Evolutionary conservation across 2,888 invertebrate species (phyloP), one percentile per base, ranked within the genome.

Genomic region (Sipunculus nudus): DNA sequence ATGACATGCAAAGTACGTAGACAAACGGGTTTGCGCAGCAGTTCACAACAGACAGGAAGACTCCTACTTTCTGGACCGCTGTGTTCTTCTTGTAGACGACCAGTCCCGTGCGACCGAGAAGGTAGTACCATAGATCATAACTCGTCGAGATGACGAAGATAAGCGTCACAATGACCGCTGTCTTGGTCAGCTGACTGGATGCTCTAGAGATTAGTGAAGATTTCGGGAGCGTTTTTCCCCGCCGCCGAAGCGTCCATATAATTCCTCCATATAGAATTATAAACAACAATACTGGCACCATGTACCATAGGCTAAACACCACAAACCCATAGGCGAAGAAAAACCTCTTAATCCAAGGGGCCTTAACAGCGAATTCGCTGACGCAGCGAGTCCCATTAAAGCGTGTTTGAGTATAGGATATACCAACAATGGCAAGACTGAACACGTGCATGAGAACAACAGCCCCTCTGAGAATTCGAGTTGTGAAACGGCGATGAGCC

Each of bases 71-170:
- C 28, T 46, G 46, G 16, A 46, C n/a, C 10, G 31, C 29, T 2
- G 26, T n/a, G 46, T 46, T 46, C 46, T 46, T 46, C 29, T 29
- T 19, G 28, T 46, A 46, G 46, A 19, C 4, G 2, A 46, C 46
- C 6, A 25, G n/a, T 10, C 46, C 46, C 13, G 28, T 19, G 6
- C 28, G 21, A 26, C 46, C 46, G 4, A 46, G 46, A 19, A 46
- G 46, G 28, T 46, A 46, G 46, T 26, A 46, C 46, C 46, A 46
- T 28, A 46, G 31, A 31, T 46, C 46, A 28, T 31, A 46, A 31
- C 46, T 46, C 25, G 31, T 8, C 10, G 46, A 46, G n/a, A 46
- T 8, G 25, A 46, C 19, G 25, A 46, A 46, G 46, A 46, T 25
- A 19, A 10, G 6, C 3, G 46, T 26, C 2, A 46, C 46, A 16